These are phyloP conservation scores for Volucella inflata DNA, from an alignment of 2,888 invertebrate species.

Conservation along the genomic window DNA sequence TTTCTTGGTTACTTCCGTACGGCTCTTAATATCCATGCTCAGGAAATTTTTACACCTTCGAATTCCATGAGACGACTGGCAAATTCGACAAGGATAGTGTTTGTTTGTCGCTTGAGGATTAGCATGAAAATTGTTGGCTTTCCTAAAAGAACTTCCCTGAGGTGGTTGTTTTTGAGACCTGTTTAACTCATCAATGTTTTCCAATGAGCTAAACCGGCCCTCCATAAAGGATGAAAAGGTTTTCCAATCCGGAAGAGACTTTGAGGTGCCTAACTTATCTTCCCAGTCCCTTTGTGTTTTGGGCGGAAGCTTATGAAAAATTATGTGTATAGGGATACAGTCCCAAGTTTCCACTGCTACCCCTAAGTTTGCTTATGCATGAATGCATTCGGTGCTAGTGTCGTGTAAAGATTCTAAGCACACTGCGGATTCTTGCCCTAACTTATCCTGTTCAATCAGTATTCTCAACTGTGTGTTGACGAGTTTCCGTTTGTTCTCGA, in stretches of 20 bases:
- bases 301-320: neutral
- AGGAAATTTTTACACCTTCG: too few species aligned
- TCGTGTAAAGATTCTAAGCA: constrained; percentile 7
- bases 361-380: constrained; percentile 16
- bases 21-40: too few species aligned
- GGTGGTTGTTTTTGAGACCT: neutral
- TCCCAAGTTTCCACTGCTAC: constrained; percentile 10
- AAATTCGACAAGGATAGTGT: too few species aligned
- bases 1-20: too few species aligned
- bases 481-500: constrained; percentile 17
- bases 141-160: neutral
- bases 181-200: neutral
- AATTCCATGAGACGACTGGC: too few species aligned
- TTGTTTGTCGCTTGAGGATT: too few species aligned
- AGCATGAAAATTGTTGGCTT: neutral
- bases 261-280: too few species aligned
- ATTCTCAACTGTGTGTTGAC: constrained; percentile 28
- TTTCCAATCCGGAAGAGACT: neutral
- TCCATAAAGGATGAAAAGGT: neutral
- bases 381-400: constrained; percentile 21
- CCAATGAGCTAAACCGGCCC: neutral
- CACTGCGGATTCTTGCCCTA: constrained; percentile 14
- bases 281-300: neutral
- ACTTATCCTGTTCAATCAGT: constrained; percentile 14
- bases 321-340: constrained; percentile 5